Evolutionary conservation across 92 coral and sea anemone species (phyloP), one percentile per base, ranked within the genome.

Genomic region (Zoanthus gigantus): DNA sequence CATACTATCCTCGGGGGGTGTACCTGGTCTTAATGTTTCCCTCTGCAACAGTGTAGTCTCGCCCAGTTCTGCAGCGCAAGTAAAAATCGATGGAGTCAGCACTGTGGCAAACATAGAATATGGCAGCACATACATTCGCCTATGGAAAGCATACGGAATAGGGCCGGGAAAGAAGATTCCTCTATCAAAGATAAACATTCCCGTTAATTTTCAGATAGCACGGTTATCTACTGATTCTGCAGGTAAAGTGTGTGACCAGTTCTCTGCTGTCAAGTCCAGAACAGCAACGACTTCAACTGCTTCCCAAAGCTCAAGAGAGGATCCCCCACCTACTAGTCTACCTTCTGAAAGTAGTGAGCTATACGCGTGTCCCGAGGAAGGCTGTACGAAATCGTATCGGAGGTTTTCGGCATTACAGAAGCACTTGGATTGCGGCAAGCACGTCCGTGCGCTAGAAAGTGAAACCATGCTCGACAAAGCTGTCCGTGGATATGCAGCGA

Each of bases 141-240:
- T 88, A 14, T 90, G 93, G 95, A 87, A 77, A 61, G 89, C 95
- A 37, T 88, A 93, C 85, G 69, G 52, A 54, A 88, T 90, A 48
- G 95, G 90, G 65, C 87, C 91, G 58, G 92, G 95, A 69, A 92
- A 92, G 47, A 77, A 78, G 75, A 83, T 92, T 82, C 89, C 84
- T n/a, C 83, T 89, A 15, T 12, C 88, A 57, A 91, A 74, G 83
- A 2, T 91, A 77, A 83, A 83, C 85, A 76, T 81, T 46, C 85
- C 89, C 81, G 73, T 67, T 28, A 77, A 72, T 71, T 54, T 77
- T 71, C 92, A 77, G 76, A 68, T 79, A 68, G 63, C 92, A 72
- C 78, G 34, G 28, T 90, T 78, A 60, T 61, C 84, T 90, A 53
- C 89, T 16, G 56, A 34, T 87, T 77, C 71, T 83, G 72, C 75